phyloP scores from a whole-genome alignment of 2,797 vertebrate species.

The Lateolabrax maculatus region DNA sequence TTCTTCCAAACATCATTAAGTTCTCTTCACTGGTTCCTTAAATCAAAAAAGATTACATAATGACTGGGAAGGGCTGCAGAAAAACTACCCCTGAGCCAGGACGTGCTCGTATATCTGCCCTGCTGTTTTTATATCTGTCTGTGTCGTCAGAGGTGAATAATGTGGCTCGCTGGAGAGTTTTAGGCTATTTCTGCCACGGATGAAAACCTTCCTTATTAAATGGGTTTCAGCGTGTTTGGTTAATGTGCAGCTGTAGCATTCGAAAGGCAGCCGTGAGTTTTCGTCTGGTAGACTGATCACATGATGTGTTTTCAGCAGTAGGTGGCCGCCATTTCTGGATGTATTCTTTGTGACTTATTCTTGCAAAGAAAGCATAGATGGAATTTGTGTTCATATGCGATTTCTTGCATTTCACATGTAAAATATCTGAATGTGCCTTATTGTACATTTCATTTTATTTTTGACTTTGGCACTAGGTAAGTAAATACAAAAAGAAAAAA shows the following conservation, averaged over 20 bases:
- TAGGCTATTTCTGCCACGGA: not conserved
- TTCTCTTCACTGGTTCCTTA: conserved; percentile 50
- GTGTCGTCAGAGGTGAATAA: conserved; percentile 17
- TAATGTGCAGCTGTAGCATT: not conserved
- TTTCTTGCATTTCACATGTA: too few species aligned
- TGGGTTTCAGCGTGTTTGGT: not conserved
- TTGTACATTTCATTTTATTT: too few species aligned
- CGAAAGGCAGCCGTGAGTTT: not conserved
- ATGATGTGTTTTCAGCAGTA: conserved; percentile 8
- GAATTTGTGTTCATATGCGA: not conserved
- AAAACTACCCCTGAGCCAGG: conserved; percentile 25
- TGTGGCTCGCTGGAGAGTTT: not conserved
- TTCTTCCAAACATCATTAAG: conserved; percentile 62
- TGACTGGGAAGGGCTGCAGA: conserved; percentile 36
- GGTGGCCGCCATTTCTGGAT: not conserved
- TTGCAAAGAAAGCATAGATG: not conserved
- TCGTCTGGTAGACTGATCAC: not conserved
- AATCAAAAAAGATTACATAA: conserved; percentile 61
- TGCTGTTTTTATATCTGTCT: conserved; percentile 36
- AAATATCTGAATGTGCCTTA: too few species aligned
- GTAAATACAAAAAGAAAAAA: not conserved
- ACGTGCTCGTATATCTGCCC: conserved; percentile 32
- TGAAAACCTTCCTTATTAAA: not conserved
- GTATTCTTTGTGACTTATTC: not conserved
- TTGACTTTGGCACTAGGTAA: not conserved